These are phyloP conservation scores for Machimus atricapillus DNA, from an alignment of 2,888 invertebrate genomes.

Conservation along the genomic window DNA sequence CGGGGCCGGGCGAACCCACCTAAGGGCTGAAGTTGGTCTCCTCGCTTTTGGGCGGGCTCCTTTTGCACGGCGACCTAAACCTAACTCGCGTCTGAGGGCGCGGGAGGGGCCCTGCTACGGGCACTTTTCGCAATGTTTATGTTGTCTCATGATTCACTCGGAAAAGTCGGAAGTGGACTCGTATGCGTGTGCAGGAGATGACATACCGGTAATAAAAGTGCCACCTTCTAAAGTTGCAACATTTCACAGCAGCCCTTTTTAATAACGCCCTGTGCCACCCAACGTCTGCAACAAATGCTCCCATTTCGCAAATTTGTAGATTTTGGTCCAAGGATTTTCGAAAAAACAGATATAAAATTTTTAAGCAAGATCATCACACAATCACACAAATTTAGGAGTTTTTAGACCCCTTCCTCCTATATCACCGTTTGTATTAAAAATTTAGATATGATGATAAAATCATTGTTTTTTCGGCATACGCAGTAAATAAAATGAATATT, in stretches of 20 bases:
- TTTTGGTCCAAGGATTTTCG: not conserved
- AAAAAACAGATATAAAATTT: too few relatives aligned
- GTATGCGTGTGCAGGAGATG: conserved; percentile 33
- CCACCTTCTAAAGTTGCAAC: conserved; percentile 43
- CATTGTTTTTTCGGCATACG: too few relatives aligned
- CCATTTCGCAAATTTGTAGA: not conserved
- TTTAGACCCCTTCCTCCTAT: too few relatives aligned
- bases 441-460: too few relatives aligned
- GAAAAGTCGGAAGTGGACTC: conserved; percentile 10
- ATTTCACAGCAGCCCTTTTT: conserved; percentile 37
- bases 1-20: not conserved
- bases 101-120: not conserved
- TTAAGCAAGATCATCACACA: too few relatives aligned
- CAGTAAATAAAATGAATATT: too few relatives aligned
- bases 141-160: conserved; percentile 11
- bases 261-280: conserved; percentile 27
- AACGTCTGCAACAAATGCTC: conserved; percentile 15
- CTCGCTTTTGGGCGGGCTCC: not conserved
- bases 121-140: conserved; percentile 14
- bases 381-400: too few relatives aligned
- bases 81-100: not conserved
- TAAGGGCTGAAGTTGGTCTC: not conserved
- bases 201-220: conserved; percentile 44
- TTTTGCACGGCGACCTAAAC: not conserved
- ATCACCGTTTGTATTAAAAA: too few relatives aligned